Conservation (phyloP, 2,797 vertebrate genomes). For the Holocentrus rufus region DNA sequence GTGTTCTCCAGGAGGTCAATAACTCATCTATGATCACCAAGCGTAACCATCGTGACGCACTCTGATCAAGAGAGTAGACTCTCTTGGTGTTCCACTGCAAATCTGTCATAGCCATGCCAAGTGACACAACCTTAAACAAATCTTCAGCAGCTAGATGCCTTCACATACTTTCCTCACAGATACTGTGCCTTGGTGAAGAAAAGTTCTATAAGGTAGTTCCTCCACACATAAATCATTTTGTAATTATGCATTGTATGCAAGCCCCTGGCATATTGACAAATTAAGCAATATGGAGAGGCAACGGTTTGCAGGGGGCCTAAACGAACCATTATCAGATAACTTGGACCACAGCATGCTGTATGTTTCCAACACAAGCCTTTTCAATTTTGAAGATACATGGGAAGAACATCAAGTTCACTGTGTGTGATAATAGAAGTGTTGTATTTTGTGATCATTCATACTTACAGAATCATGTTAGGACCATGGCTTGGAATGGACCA, state of each 20-base stretch:
- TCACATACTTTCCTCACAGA: constrained; percentile 53
- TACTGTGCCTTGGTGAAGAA: constrained; percentile 17
- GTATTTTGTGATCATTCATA: neutral
- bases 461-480: no score
- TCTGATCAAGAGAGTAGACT: constrained; percentile 76
- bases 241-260: constrained; percentile 75
- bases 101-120: constrained; percentile 64
- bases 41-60: constrained; percentile 73
- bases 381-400: constrained; percentile 11
- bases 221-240: constrained; percentile 76
- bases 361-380: constrained; percentile 6
- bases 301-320: constrained; percentile 54
- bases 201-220: constrained; percentile 51
- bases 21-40: constrained; percentile 80
- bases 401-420: constrained; percentile 12
- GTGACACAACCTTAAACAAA: constrained; percentile 71
- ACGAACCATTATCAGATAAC: constrained; percentile 60
- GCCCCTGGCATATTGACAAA: constrained; percentile 74
- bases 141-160: constrained; percentile 63
- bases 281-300: constrained; percentile 70
- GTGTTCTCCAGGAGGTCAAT: constrained; percentile 78
- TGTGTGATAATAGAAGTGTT: neutral
- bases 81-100: constrained; percentile 68
- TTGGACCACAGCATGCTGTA: constrained; percentile 33
- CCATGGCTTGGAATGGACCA: no score